Conservation (phyloP, 2,888 invertebrate genomes). For the Tiliacea aurago region DNA sequence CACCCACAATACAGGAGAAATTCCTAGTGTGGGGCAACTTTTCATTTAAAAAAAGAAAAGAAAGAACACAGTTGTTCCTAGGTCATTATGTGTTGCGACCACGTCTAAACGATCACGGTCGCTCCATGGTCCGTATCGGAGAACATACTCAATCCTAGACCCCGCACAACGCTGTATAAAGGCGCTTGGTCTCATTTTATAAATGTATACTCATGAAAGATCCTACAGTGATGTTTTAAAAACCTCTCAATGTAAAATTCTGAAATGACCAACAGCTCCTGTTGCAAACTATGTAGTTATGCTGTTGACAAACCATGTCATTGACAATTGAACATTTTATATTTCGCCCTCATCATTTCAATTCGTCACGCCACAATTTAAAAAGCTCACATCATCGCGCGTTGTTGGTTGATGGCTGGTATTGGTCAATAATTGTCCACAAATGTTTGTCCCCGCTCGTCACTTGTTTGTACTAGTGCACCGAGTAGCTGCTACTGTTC, state of each 20-base stretch:
- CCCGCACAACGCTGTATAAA: too few species aligned
- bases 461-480: conserved; percentile 49
- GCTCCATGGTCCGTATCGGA: too few species aligned
- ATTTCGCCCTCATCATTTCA: conserved; percentile 13
- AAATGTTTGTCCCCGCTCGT: conserved; percentile 52
- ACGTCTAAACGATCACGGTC: too few species aligned
- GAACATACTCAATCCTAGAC: too few species aligned
- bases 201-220: too few species aligned
- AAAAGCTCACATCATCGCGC: conserved; percentile 23
- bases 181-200: too few species aligned
- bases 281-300: too few species aligned
- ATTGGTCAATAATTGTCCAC: conserved; percentile 54
- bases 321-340: neutral
- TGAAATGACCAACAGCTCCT: neutral
- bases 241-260: neutral
- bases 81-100: too few species aligned
- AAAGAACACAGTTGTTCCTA: too few species aligned
- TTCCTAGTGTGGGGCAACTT: too few species aligned
- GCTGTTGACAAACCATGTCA: neutral
- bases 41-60: too few species aligned
- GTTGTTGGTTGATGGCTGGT: conserved; percentile 7
- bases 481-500: conserved; percentile 43
- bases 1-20: too few species aligned
- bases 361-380: conserved; percentile 29
- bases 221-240: neutral